A percentile compares a stretch with the other conserved stretches of the same genome.
Conservation (phyloP, 1,140 invertebrate species). For the Ostrea edulis region DNA sequence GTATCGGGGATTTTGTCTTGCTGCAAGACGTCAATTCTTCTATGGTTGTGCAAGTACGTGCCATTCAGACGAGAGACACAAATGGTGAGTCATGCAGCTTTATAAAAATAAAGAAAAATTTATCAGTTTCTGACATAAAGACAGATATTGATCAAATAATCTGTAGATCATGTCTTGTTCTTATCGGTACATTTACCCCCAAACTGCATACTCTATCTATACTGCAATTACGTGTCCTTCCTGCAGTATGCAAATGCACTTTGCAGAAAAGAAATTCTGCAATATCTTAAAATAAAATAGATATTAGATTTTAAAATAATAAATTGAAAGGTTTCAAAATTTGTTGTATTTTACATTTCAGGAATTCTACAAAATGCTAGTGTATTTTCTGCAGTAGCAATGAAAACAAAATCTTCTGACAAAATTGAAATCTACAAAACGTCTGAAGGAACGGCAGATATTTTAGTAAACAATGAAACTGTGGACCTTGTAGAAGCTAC, state of each 20-base stretch:
- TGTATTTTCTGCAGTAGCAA: conserved; percentile 71
- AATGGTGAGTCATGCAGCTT: conserved; percentile 59
- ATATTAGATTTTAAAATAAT: neutral
- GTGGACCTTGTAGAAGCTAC: conserved; percentile 58
- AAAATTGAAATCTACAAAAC: conserved; percentile 61
- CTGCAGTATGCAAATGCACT: neutral
- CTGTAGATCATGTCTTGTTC: neutral
- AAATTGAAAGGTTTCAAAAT: neutral
- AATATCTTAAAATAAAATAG: neutral
- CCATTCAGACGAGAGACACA: conserved; percentile 66
- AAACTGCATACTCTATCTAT: neutral
- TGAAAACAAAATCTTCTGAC: conserved; percentile 62
- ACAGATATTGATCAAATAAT: conserved; percentile 22
- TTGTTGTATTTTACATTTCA: conserved; percentile 47
- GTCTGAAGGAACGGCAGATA: conserved; percentile 50
- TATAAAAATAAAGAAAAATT: neutral
- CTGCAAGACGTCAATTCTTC: conserved; percentile 61
- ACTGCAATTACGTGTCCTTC: neutral
- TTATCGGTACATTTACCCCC: neutral
- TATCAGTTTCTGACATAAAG: conserved; percentile 31
- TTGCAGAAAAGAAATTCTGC: neutral
- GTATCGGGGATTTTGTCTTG: conserved; percentile 94
- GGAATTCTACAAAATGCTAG: conserved; percentile 71
- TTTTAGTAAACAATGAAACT: conserved; percentile 60
- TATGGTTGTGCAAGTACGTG: conserved; percentile 69